Evolutionary conservation across 2,113 vertebrate genomes (phyloP), one percentile per base, ranked within the genome.

Genomic region (mouse (Mus musculus)): DNA sequence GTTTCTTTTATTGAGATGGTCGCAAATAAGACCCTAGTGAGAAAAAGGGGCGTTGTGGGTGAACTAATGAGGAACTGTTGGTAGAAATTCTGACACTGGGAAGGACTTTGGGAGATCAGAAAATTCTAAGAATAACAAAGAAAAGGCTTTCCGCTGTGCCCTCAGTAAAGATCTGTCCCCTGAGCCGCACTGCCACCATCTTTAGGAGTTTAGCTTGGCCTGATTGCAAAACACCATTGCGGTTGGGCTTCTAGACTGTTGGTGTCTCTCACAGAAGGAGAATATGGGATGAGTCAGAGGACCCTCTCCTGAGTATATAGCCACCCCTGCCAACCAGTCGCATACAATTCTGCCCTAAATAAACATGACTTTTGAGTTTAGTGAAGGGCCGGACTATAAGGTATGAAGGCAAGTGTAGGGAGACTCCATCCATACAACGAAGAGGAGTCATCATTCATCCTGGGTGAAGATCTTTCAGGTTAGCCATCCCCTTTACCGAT

Each of bases 1-100:
- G 88, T 92, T n/a, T 88, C 10, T 90, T 91, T 94, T 54, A 92
- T 46, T 49, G 39, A 93, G 30, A 56, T 90, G 54, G 82, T 89
- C 89, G 91, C 82, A 86, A 90, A 86, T 46, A 85, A 22, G 69
- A 90, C 52, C 1, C 2, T 59, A 52, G 16, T 4, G 33, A 22
- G 84, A 17, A 61, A 19, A 88, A 93, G n/a, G 81, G 24, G 11
- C 26, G 28, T 76, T 88, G 61, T 80, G 42, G 20, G 14, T 88
- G 69, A 76, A 22, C 30, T 52, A 93, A 71, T 0, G 67, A 75
- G 33, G 59, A 76, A 4, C 52, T 69, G 16, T 26, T 90, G 46
- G 17, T 76, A 46, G 52, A 75, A 85, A 49, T 82, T 94, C 67
- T 67, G 54, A 86, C 80, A 73, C 0, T 6, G 65, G 6, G 16